Evolutionary conservation across 2,797 vertebrate species (phyloP).

Genomic region (Tokudaia tokunoshimensis): DNA sequence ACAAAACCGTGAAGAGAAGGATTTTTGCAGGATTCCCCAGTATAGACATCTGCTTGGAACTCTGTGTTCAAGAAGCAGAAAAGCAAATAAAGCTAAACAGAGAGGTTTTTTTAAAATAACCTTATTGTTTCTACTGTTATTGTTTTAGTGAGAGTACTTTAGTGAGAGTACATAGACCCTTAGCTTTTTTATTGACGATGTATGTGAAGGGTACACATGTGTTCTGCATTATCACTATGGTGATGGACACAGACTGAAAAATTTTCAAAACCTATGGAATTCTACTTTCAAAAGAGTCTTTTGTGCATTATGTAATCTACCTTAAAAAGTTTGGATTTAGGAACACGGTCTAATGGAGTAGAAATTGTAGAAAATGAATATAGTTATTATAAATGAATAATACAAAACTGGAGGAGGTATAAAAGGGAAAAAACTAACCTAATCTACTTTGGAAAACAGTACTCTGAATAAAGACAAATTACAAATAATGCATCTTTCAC

Average conservation of each 20-base stretch:
- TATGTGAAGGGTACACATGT: neutral
- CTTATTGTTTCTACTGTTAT: no score
- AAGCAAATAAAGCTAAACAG: neutral
- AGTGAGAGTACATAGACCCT: neutral
- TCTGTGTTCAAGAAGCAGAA: neutral
- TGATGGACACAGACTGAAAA: neutral
- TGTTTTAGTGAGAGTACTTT: neutral
- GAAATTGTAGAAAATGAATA: conserved; percentile 40
- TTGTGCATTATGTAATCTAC: neutral
- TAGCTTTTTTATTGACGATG: neutral
- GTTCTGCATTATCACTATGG: neutral
- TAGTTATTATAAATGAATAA: neutral
- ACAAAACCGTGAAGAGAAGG: neutral
- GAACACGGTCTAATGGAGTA: neutral
- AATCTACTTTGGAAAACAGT: neutral
- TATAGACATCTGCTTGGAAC: neutral
- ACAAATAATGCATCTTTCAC: neutral
- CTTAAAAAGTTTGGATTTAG: neutral
- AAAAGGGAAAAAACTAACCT: neutral
- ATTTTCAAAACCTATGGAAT: neutral
- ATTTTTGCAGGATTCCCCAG: neutral
- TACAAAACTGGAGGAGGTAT: neutral
- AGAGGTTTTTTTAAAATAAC: neutral
- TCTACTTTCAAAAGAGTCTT: neutral
- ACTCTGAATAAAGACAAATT: conserved; percentile 35